Conservation (phyloP, 2,797 vertebrate species). For the Chloroceryle inda region DNA sequence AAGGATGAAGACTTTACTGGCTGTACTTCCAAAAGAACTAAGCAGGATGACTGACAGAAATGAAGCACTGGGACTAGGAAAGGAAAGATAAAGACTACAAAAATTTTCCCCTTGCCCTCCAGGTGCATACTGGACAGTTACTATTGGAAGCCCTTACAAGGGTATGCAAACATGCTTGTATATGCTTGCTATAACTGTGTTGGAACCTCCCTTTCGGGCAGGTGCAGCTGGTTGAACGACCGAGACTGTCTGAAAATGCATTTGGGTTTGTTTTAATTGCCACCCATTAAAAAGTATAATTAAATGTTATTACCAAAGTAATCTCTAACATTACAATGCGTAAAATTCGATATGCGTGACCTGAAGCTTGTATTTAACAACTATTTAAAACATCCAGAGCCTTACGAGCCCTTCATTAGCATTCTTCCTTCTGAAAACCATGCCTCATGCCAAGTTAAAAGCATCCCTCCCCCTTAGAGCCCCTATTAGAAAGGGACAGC, state of each 20-base stretch:
- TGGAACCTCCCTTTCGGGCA: neutral
- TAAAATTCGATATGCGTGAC: neutral
- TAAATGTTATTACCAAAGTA: neutral
- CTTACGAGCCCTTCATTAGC: conserved; percentile 9
- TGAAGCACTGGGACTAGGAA: neutral
- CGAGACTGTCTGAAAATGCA: neutral
- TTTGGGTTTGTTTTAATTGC: neutral
- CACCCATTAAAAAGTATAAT: neutral
- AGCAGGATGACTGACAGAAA: neutral
- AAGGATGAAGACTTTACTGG: neutral
- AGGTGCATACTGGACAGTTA: neutral
- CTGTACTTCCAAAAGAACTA: neutral
- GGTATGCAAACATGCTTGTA: neutral
- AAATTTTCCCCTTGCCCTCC: neutral
- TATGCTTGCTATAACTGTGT: neutral
- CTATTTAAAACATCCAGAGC: conserved; percentile 26
- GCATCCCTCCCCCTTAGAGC: neutral
- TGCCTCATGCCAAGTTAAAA: neutral
- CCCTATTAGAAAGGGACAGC: neutral
- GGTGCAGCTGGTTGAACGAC: neutral
- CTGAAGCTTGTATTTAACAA: neutral
- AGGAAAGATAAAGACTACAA: neutral
- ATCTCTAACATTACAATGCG: neutral
- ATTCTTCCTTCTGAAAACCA: neutral
- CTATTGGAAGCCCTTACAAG: neutral